A percentile compares a stretch with the other conserved stretches of the same genome.
These are phyloP conservation scores for Phymatocera aterrima DNA, from an alignment of 2,888 invertebrate species.

Conservation along the genomic window DNA sequence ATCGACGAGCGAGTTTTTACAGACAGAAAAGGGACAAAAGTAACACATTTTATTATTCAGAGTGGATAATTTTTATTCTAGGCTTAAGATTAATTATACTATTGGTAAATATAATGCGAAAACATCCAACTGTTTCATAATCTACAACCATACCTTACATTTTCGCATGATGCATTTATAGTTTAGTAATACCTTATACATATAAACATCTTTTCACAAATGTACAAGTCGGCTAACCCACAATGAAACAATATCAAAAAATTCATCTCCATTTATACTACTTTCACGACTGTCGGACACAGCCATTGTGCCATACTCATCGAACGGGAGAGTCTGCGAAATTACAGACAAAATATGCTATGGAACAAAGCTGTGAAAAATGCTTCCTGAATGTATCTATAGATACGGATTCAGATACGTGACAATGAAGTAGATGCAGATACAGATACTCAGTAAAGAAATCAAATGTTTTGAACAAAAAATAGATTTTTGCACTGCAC, in stretches of 20 bases:
- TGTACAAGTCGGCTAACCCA: neutral
- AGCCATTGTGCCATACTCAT: too few relatives aligned
- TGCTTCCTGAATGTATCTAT: too few relatives aligned
- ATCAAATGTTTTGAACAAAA: too few relatives aligned
- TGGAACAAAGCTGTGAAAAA: too few relatives aligned
- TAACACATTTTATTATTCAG: neutral
- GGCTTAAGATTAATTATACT: neutral
- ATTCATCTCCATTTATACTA: neutral
- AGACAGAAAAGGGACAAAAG: neutral
- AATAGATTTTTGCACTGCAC: too few relatives aligned
- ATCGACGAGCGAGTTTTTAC: neutral
- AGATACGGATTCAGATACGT: too few relatives aligned
- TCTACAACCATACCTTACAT: neutral
- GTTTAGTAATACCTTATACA: neutral
- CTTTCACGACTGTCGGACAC: too few relatives aligned
- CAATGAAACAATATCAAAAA: neutral
- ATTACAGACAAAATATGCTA: too few relatives aligned
- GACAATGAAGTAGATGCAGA: too few relatives aligned
- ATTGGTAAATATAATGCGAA: neutral
- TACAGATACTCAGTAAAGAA: too few relatives aligned
- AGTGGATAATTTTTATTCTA: neutral
- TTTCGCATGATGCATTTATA: neutral
- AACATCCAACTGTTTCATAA: neutral
- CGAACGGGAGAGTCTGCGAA: too few relatives aligned
- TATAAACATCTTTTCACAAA: slow-evolving; percentile 8